Evolutionary conservation across 2,113 vertebrate species (phyloP), one percentile per base, ranked within the genome.

Genomic region (Okapia johnstoni): DNA sequence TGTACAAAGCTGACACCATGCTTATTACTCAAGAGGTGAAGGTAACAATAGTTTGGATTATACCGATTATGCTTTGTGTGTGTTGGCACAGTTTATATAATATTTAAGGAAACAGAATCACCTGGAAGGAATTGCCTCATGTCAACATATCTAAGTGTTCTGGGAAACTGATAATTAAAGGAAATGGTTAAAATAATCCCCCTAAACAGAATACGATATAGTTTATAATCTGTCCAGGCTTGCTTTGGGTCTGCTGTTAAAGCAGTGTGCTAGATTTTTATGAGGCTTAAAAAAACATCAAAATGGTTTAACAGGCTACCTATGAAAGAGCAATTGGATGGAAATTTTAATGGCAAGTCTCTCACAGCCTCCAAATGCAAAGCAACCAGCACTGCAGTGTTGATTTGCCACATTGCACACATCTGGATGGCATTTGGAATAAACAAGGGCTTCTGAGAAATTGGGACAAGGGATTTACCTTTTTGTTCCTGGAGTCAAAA

Each of bases 401-500:
- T 11, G 5, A 2, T 60, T 73, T 87, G 89, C 90, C 93, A 85
- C 52, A 83, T 14, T 85, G 61, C 26, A 95, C 48, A 92, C 84
- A 96, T 93, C 73, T 94, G 94, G 57, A 93, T 96, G 79, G 48
- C 76, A 58, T 97, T 92, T 96, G 80, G 85, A 94, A 85, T 80
- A 90, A 95, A 96, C n/a, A 52, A 33, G 50, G 58, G 87, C 76
- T 90, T 96, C 73, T 92, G 84, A 96, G 92, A 84, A 97, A 95
- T 33, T 63, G 58, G 73, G 33, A 90, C 33, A 66, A 85, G 16
- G 40, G 73, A 57, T 96, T 93, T 93, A 81, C 81, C 77, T 86
- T 96, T 95, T 97, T 87, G 6, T 94, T 96, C 50, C 84, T 97
- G 84, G 94, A 97, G 30, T 92, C 84, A 54, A 87, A 98, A 94